Conservation (phyloP, 2,797 vertebrate species). For the Hydrolagus colliei region DNA sequence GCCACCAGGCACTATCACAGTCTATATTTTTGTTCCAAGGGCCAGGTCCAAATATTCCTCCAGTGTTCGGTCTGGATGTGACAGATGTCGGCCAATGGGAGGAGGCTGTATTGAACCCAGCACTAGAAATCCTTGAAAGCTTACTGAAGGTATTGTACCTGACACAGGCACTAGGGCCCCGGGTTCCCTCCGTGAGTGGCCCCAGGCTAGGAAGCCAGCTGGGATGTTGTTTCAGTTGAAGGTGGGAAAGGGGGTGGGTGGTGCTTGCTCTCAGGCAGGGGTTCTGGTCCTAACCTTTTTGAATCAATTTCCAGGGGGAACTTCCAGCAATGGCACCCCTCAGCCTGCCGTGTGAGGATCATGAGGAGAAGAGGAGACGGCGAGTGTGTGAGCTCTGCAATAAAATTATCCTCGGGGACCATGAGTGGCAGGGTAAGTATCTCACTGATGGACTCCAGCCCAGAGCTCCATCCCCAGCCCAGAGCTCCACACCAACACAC, state of each 20-base stretch:
- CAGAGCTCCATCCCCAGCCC: slow-evolving; percentile 44
- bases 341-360: slow-evolving; percentile 46
- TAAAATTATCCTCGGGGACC: slow-evolving; percentile 82
- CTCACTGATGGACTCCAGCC: neutral
- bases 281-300: slow-evolving; percentile 19
- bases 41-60: slow-evolving; percentile 70
- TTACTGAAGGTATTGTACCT: slow-evolving; percentile 70
- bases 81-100: slow-evolving; percentile 77
- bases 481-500: slow-evolving; percentile 32
- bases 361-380: slow-evolving; percentile 66
- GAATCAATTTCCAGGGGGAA: slow-evolving; percentile 53
- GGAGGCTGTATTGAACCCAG: slow-evolving; percentile 74
- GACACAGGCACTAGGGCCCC: neutral
- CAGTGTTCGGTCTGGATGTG: slow-evolving; percentile 79
- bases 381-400: slow-evolving; percentile 72
- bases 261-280: neutral
- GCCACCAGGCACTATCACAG: neutral
- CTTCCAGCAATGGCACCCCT: slow-evolving; percentile 60
- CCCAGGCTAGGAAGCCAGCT: neutral
- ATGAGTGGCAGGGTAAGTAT: slow-evolving; percentile 81
- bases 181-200: neutral
- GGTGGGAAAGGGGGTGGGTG: neutral
- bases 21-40: slow-evolving; percentile 51
- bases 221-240: neutral
- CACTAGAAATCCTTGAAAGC: slow-evolving; percentile 76